Base-by-base conservation (phyloP, 2,797 vertebrate genomes). In the Muraenolepis orangiensis region DNA sequence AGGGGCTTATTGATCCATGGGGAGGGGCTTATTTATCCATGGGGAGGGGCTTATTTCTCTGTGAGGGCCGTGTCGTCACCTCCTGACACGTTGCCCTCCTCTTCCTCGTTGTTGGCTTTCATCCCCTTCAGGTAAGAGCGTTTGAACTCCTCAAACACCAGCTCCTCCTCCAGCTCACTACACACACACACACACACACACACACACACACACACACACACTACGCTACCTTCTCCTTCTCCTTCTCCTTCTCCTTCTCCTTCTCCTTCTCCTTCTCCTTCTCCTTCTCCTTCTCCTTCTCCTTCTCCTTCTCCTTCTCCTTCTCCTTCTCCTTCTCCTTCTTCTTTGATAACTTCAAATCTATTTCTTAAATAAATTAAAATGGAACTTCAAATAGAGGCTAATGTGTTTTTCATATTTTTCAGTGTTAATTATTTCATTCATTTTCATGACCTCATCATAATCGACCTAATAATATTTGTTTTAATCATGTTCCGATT, bases 131-230 rank as follows among this genome's bases (percentile, higher is more conserved):
- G 89, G 78, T 95, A 93, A 69, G 94, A 91, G 36, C 94, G 95
- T 80, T 95, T 95, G 87, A 99, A 98, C 78, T 99, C 96, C 84
- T 98, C 93, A 78, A 99, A 98, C 72, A 97, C 95, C 89, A 98
- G 68, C 80, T 97, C 96, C 69, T 95, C 95, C 78, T 97, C 95
- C 81, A 81, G 26, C 79, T 94, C 94, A 76, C 96, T 98, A 51
- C 42, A 72, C 34, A 82, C 28, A 70, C 64, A 72, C 68, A 75
- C 28, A 42, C n/a, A 68, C 40, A 29, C 70, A 31, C 72, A 68
- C 51, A 68, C 34, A 71, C 26, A 66, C 23, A 66, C 69, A 14
- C 32, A 26, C n/a, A 70, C 29, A 68, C 66, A 68, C 29, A 32
- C 69, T n/a, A n/a, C n/a, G n/a, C n/a, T n/a, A n/a, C n/a, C n/a